Evolutionary conservation across 2,888 invertebrate species (phyloP), one percentile per base, ranked within the genome.

Genomic region (Microplitis manilae): DNA sequence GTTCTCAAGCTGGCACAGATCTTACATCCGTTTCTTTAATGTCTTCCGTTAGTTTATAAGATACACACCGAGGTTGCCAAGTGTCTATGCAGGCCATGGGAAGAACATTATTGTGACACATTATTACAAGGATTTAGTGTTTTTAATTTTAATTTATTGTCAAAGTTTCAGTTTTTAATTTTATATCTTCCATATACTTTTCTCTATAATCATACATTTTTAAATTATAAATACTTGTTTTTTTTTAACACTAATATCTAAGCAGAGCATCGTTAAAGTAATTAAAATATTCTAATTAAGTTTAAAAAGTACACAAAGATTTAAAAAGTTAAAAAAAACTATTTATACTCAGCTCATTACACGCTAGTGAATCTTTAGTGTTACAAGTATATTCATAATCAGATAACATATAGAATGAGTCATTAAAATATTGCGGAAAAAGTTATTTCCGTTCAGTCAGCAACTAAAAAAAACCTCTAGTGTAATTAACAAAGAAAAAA

Each of bases 21-120:
- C 69, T 73, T 69, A 73, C 68, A 69, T 77, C 61, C 41, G 61
- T 50, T 73, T 73, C 41, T 76, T 76, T 76, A 76, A 76, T 68
- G 67, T 70, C 67, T 68, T 72, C 71, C 72, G 72, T 72, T 76
- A 72, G 62, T 68, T 30, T 65, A 30, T 65, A 65, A 65, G 20
- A 65, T 20, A 41, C 68, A 68, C 75, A 61, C 61, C 61, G 62
- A 68, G 59, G 68, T 41, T 73, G 73, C 67, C 67, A 73, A 74
- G 68, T 67, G 41, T 74, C 68, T 74, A 68, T 69, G 62, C 68
- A 75, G 75, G 75, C 68, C 69, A 75, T 75, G 74, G 68, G 74
- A 68, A 74, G 68, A 74, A 50, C 50, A 50, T 50, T 68, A 68
- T 74, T 68, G 68, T 74, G 74, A 68, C 74, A 68, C 39, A 68